A percentile compares a stretch with the other conserved stretches of the same genome.
Evolutionary conservation across 2,888 invertebrate genomes (phyloP).

Genomic region (Callinectes sapidus): DNA sequence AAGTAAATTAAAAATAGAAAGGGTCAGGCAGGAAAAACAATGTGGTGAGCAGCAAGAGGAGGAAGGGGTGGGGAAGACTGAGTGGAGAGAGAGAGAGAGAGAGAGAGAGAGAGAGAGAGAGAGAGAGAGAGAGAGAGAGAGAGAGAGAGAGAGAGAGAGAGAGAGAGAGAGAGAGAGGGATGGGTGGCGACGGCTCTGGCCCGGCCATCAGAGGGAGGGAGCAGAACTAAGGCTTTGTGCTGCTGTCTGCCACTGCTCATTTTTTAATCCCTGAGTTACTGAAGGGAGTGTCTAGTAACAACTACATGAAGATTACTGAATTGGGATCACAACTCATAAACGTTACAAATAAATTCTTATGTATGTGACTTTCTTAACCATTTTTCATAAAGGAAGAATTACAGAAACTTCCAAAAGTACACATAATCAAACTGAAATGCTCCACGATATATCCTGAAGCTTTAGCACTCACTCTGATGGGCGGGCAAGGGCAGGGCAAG

Average conservation of each 20-base stretch:
- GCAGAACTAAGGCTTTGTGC: not conserved
- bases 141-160: not conserved
- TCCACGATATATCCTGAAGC: not conserved
- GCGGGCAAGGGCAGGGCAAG: not conserved
- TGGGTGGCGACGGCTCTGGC: not conserved
- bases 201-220: not conserved
- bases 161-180: not conserved
- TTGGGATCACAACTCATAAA: not conserved
- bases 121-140: not conserved
- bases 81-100: not conserved
- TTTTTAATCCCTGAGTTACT: not conserved
- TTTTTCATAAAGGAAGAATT: not conserved
- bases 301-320: not conserved
- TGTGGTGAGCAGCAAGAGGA: not conserved
- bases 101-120: not conserved
- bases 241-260: not conserved
- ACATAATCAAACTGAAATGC: not conserved
- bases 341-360: not conserved
- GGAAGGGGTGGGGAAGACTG: conserved; percentile 3
- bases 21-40: not conserved
- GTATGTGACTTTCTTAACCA: not conserved
- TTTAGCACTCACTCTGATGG: not conserved
- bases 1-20: not conserved
- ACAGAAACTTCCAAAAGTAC: not conserved
- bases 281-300: not conserved